These are phyloP conservation scores for Amiota mariae DNA, from an alignment of 2,888 invertebrate genomes.

Conservation along the genomic window DNA sequence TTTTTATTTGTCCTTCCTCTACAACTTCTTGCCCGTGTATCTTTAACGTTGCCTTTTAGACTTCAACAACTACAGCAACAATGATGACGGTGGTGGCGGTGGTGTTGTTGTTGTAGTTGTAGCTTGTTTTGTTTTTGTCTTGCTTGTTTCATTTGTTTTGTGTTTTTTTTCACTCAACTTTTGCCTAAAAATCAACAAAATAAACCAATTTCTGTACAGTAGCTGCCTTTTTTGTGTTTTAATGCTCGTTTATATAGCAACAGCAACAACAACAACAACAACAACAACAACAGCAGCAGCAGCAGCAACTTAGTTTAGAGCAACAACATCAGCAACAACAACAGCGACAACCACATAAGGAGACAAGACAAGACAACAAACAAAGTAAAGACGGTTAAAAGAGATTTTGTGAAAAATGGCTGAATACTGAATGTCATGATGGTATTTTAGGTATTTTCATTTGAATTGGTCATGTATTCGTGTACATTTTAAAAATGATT, in stretches of 20 bases:
- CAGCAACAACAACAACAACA: conserved; percentile 33
- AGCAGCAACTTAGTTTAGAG: conserved; percentile 13
- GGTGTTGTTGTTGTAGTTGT: conserved; percentile 29
- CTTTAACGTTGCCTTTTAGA: background rate
- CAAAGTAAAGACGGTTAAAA: background rate
- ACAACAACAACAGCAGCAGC: conserved; percentile 25
- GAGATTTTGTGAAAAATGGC: conserved; percentile 11
- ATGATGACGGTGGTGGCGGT: background rate
- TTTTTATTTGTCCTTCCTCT: conserved; percentile 8
- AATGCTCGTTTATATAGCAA: conserved; percentile 66
- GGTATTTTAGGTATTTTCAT: background rate
- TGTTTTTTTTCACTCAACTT: conserved; percentile 29
- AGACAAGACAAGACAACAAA: background rate
- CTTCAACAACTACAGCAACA: background rate
- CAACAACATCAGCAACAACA: conserved; percentile 15
- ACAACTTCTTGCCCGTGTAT: background rate
- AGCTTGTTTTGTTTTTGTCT: conserved; percentile 19
- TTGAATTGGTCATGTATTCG: too few species aligned
- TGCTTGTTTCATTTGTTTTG: conserved; percentile 16
- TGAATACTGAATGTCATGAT: background rate
- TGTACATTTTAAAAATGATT: too few species aligned
- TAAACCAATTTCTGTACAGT: conserved; percentile 66
- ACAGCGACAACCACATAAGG: conserved; percentile 19
- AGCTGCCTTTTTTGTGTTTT: conserved; percentile 66
- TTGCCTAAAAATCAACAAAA: conserved; percentile 56